Percentiles rank a stretch among this genome's conserved stretches.
Conservation (phyloP, 2,113 vertebrate species). For the Aramus guarauna region DNA sequence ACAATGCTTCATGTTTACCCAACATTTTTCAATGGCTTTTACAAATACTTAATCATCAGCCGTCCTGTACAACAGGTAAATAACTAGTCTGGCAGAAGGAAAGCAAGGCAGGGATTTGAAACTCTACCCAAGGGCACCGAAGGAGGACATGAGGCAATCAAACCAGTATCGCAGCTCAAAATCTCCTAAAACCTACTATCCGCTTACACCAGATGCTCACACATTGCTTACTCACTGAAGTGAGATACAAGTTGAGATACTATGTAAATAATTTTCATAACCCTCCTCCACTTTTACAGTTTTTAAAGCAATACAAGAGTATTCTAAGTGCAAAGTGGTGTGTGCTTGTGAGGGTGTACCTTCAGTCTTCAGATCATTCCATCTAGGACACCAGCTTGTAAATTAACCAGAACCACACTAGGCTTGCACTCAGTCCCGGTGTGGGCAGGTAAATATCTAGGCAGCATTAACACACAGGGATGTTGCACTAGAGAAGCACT, state of each 20-base stretch:
- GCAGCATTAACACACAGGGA: background rate
- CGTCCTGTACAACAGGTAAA: background rate
- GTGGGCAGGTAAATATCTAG: background rate
- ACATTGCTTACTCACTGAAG: background rate
- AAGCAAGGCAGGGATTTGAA: background rate
- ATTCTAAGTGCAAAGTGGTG: background rate
- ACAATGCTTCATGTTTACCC: background rate
- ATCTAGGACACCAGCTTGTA: background rate
- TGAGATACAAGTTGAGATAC: background rate
- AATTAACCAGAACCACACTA: background rate
- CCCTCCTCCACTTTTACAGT: background rate
- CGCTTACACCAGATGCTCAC: background rate
- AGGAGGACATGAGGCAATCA: background rate
- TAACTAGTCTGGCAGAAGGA: background rate
- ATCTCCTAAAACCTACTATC: background rate
- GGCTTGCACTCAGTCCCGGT: background rate
- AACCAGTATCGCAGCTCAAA: background rate
- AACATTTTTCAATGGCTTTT: background rate
- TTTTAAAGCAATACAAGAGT: background rate
- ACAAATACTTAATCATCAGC: constrained; percentile 19
- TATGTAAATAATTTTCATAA: background rate
- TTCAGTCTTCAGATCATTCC: background rate
- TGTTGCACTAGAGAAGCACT: background rate
- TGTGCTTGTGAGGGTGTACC: background rate
- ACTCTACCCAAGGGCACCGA: background rate